Conservation (phyloP, 2,888 invertebrate genomes). For the Euclidia mi region DNA sequence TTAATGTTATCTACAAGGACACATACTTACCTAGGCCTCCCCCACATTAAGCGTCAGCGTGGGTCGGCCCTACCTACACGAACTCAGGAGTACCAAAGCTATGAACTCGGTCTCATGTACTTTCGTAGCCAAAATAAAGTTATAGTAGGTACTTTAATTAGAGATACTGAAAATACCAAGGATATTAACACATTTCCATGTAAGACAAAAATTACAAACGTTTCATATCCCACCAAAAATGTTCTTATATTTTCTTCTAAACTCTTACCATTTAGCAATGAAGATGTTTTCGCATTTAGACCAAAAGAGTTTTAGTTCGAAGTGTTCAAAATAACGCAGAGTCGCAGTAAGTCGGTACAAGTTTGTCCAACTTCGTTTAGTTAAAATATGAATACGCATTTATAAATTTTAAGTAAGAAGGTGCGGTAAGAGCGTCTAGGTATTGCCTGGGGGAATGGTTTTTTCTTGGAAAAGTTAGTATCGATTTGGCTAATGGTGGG, state of each 20-base stretch:
- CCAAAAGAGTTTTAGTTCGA: slow-evolving; percentile 13
- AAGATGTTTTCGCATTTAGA: not conserved
- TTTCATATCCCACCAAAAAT: no score
- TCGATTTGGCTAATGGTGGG: not conserved
- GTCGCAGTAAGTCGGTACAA: slow-evolving; percentile 28
- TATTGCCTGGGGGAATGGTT: not conserved
- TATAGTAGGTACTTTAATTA: slow-evolving; percentile 6
- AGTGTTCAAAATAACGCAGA: slow-evolving; percentile 33
- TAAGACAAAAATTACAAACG: no score
- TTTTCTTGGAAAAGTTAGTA: not conserved
- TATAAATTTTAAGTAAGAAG: slow-evolving; percentile 10
- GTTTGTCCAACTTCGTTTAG: slow-evolving; percentile 31
- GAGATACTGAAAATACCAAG: not conserved
- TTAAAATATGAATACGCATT: slow-evolving; percentile 39
- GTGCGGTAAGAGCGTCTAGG: not conserved
- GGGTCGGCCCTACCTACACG: no score
- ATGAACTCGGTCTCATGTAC: not conserved
- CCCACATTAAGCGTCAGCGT: no score
- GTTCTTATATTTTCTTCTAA: not conserved
- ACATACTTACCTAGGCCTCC: no score
- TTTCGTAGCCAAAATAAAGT: not conserved
- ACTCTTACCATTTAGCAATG: not conserved
- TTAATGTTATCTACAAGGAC: no score
- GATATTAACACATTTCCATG: not conserved
- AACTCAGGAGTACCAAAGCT: no score